Conservation (phyloP, 2,888 invertebrate genomes). For the Caenorhabditis drosophilae region DNA sequence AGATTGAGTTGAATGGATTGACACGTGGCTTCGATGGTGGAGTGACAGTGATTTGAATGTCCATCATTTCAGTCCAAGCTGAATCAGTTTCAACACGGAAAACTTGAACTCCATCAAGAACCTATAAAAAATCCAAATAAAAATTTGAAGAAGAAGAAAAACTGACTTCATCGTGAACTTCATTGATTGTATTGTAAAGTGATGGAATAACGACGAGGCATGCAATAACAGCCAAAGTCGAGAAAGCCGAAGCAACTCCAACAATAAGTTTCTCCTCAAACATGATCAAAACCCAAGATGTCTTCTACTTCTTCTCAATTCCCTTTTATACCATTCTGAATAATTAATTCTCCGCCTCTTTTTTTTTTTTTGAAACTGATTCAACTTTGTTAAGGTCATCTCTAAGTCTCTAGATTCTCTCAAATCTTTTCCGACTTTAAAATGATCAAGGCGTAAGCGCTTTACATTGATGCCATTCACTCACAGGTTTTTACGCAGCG, state of each 20-base stretch:
- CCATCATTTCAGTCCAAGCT: constrained; percentile 59
- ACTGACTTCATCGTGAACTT: constrained; percentile 42
- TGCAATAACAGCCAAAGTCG: constrained; percentile 42
- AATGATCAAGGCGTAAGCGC: no score
- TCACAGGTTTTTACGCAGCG: no score
- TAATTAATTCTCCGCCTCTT: no score
- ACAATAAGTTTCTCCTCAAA: constrained; percentile 56
- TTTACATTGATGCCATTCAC: no score
- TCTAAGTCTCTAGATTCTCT: no score
- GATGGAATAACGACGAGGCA: constrained; percentile 59
- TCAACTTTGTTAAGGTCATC: no score
- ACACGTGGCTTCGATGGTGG: constrained; percentile 59
- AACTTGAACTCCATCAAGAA: constrained; percentile 55
- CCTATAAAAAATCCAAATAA: constrained; percentile 16
- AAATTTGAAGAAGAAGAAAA: background rate
- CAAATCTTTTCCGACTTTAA: no score
- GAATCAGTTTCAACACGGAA: constrained; percentile 59
- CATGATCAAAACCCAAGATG: no score
- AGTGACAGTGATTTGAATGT: constrained; percentile 58
- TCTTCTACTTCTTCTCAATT: no score
- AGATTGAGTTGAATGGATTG: constrained; percentile 54
- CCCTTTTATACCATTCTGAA: no score
- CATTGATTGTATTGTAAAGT: constrained; percentile 62
- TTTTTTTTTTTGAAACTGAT: no score
- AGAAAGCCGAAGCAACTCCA: constrained; percentile 41